phyloP scores from a whole-genome alignment of 2,888 invertebrate genomes.

The Selenia dentaria region DNA sequence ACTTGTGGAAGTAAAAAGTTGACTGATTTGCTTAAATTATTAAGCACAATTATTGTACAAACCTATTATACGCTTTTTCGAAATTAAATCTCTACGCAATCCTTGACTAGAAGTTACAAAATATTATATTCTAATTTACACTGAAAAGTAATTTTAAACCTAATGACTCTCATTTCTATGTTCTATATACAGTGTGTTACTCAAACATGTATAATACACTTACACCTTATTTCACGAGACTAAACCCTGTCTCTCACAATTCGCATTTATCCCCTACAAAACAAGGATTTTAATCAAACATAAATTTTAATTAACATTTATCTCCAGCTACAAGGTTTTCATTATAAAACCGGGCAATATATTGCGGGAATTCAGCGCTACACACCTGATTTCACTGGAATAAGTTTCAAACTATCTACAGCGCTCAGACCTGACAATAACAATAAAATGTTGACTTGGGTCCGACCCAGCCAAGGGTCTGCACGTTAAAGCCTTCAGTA shows the following conservation, averaged over 20 bases:
- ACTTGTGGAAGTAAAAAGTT: too few species aligned
- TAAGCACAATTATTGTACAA: too few species aligned
- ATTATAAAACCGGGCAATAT: constrained; percentile 19
- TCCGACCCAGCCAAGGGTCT: not conserved
- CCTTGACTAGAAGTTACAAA: too few species aligned
- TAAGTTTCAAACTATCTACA: constrained; percentile 16
- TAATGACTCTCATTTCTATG: too few species aligned
- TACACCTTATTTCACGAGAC: not conserved
- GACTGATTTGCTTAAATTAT: too few species aligned
- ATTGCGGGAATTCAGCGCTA: constrained; percentile 14
- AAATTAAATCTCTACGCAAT: too few species aligned
- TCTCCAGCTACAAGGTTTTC: constrained; percentile 19
- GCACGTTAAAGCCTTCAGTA: not conserved
- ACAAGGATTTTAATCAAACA: constrained; percentile 18
- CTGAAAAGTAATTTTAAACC: too few species aligned
- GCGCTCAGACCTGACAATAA: constrained; percentile 3
- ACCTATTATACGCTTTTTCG: too few species aligned
- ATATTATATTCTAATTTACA: too few species aligned
- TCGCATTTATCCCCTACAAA: constrained; percentile 9
- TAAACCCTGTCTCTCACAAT: not conserved
- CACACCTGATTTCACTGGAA: constrained; percentile 19
- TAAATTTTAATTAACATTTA: constrained; percentile 24
- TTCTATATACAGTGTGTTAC: too few species aligned
- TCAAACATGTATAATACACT: too few species aligned
- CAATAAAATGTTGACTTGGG: constrained; percentile 11